phyloP scores from a whole-genome alignment of 2,113 vertebrate species.

The Sinocyclocheilus grahami region DNA sequence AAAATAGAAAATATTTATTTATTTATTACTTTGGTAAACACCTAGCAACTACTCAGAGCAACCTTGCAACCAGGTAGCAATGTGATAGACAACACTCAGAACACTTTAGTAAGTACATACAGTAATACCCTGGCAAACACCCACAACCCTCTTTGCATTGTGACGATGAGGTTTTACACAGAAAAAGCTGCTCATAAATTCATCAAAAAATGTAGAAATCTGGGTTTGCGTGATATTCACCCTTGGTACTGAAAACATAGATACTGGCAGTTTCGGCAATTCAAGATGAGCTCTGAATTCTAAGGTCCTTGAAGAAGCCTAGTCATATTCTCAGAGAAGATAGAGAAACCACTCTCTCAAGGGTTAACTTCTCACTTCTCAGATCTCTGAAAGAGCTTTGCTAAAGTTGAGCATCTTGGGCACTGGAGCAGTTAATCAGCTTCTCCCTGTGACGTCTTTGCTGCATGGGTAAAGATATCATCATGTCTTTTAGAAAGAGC shows the following conservation, averaged over 20 bases:
- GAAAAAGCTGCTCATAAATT: neutral
- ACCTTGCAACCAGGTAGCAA: too few relatives aligned
- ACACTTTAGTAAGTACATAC: neutral
- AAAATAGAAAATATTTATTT: too few relatives aligned
- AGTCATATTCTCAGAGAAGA: neutral
- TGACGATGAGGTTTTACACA: neutral
- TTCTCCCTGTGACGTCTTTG: slow-evolving; percentile 61
- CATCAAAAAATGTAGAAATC: neutral
- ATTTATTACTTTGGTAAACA: too few relatives aligned
- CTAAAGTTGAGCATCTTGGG: slow-evolving; percentile 44
- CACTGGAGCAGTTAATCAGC: slow-evolving; percentile 69
- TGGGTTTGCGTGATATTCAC: neutral
- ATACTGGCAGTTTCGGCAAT: neutral
- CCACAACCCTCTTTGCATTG: neutral
- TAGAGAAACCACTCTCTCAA: slow-evolving; percentile 2
- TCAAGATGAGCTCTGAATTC: slow-evolving; percentile 2
- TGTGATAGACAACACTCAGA: neutral
- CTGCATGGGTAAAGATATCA: slow-evolving; percentile 67
- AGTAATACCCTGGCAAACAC: neutral
- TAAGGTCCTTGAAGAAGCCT: neutral
- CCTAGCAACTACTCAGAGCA: too few relatives aligned
- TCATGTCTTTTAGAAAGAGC: slow-evolving; percentile 65
- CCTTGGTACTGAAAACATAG: neutral
- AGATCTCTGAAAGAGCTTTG: slow-evolving; percentile 37
- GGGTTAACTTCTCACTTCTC: slow-evolving; percentile 35